Percentiles rank a stretch among this genome's conserved stretches.
These are phyloP conservation scores for Erpornis zantholeuca DNA, from an alignment of 2,113 vertebrate genomes.

Conservation along the genomic window DNA sequence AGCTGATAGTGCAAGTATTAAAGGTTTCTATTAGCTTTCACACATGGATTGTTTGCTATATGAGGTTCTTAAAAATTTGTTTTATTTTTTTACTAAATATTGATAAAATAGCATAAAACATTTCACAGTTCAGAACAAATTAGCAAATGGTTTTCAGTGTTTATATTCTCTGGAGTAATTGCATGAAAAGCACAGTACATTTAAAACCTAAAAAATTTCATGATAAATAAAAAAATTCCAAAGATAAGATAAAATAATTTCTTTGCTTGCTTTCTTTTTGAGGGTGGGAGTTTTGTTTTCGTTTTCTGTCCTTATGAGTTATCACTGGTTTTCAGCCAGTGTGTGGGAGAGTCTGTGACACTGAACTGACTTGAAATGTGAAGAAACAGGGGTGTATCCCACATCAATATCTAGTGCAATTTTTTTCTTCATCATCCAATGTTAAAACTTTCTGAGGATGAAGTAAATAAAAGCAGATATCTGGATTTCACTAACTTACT, in stretches of 20 bases:
- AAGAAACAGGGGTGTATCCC: background rate
- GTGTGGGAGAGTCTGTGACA: background rate
- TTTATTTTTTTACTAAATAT: background rate
- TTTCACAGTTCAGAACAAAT: background rate
- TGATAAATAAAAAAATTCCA: background rate
- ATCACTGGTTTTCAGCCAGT: background rate
- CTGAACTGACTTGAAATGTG: background rate
- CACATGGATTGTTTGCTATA: background rate
- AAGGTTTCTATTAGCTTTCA: constrained; percentile 15
- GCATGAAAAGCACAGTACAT: background rate
- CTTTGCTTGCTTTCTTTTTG: background rate
- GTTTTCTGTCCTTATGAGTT: background rate
- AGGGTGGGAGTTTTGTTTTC: background rate
- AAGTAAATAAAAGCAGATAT: background rate
- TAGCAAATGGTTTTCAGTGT: background rate
- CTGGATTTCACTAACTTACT: background rate
- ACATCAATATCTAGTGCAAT: background rate
- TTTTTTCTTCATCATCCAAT: background rate
- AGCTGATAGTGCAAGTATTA: background rate
- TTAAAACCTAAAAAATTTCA: background rate
- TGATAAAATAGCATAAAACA: background rate
- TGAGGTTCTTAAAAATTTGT: background rate
- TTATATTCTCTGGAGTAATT: background rate
- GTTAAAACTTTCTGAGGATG: background rate
- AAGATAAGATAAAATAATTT: background rate